Evolutionary conservation across 92 coral and sea anemone species (phyloP), one percentile per base, ranked within the genome.

Genomic region (Epizoanthus scotinus): DNA sequence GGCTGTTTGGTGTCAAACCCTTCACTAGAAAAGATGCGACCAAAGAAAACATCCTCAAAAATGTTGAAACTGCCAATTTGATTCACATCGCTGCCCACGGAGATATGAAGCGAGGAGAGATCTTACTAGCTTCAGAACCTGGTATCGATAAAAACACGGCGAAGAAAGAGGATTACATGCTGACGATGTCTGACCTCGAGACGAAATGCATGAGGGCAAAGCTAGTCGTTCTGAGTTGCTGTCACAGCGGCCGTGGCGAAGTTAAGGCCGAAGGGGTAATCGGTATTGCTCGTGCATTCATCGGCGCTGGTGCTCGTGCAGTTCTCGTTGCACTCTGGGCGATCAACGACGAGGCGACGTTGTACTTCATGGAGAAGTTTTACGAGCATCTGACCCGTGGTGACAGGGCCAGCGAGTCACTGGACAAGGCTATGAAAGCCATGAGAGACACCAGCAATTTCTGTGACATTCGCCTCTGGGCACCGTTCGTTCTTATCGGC

Each of bases 31-130:
- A 29, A 29, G 53, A 84, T 1, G 87, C 87, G 3, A 67, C 87
- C 3, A 84, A 84, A 13, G 25, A 84, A 10, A 67, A 58, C 13
- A 69, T 84, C 22, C 66, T 84, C 24, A 31, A 56, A 21, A 28
- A 67, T 20, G 44, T 84, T 31, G 55, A 73, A 13, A 27, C 40
- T 36, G 87, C 73, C 64, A 57, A 71, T 3, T 21, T 84, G 4
- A 57, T 84, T 26, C 87, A 84, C 70, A 74, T 83, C 52, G 87
- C 87, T 20, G 87, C 87, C 2, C 87, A 84, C 26, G 87, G 87
- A 18, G 61, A 67, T 2, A 77, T 84, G 78, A 54, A 18, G 67
- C 59, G 70, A 3, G 87, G 87, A 18, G 87, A 84, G 62, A 84
- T 84, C 25, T 55, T 58, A 7, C 73, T 84, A 14, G 42, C 78